Evolutionary conservation across 1,140 invertebrate genomes (phyloP), one percentile per base, ranked within the genome.

Genomic region (Drosophila ogumai): DNA sequence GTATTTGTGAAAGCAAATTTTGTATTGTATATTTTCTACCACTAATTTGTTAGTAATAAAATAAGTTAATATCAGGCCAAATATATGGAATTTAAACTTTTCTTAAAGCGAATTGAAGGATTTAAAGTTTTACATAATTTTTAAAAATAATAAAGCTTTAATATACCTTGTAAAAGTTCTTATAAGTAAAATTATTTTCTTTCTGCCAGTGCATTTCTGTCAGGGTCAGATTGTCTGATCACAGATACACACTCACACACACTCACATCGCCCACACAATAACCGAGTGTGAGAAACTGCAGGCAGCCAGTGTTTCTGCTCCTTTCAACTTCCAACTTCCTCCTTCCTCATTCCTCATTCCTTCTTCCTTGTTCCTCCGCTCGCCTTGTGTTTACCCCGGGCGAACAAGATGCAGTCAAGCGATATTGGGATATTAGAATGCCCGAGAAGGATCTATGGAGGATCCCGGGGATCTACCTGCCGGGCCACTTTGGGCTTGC

Each of bases 401-500:
- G 19, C 28, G 59, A 64, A 59, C 84, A 88, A 84, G 76, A 82
- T 88, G 82, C 82, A 88, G 75, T 75, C 84, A 72, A 81, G 80
- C 84, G 84, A 88, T 80, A 82, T 59, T 44, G 56, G 84, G 57
- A 88, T 81, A 90, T 88, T 90, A 90, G 81, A 85, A 85, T 60
- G 75, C 60, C 65, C 47, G 63, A 57, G 40, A 43, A 34, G 74
- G 41, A 59, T 43, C 75, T 66, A 43, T 13, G 13, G 43, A 36
- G 56, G 41, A 44, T 58, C 57, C 56, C 31, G 28, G 12, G 15
- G 17, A 67, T 31, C 81, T 88, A 90, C 85, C 84, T 88, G 85
- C 68, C 65, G 19, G 77, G 80, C 84, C 84, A 87, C 82, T 85
- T 85, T 85, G 61, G 80, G 84, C 77, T 91, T 91, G 87, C 87